Evolutionary conservation across 2,113 vertebrate species (phyloP).

Genomic region (Saccopteryx leptura): DNA sequence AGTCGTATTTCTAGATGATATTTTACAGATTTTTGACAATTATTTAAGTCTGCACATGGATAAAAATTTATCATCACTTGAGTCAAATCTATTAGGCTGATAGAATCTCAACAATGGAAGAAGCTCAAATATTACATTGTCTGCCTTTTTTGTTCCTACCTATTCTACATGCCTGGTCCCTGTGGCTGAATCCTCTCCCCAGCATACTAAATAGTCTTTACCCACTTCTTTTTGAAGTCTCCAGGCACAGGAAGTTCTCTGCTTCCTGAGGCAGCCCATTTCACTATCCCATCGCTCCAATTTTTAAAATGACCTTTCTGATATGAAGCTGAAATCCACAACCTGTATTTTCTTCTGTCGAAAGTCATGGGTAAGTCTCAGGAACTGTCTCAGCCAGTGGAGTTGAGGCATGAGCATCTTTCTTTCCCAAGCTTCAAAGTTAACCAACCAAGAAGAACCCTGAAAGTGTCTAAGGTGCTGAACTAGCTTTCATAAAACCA

Average conservation of each 20-base stretch:
- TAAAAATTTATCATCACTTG: conserved; percentile 1
- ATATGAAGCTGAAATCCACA: background rate
- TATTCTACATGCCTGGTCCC: background rate
- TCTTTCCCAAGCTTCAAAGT: background rate
- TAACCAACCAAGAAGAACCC: background rate
- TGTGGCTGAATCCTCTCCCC: background rate
- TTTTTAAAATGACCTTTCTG: conserved; percentile 11
- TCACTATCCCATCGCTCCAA: background rate
- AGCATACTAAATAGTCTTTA: background rate
- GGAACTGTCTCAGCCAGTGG: background rate
- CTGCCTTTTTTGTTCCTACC: background rate
- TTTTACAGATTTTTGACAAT: conserved; percentile 10
- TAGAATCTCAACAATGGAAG: background rate
- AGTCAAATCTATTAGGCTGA: background rate
- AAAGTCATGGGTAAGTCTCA: background rate
- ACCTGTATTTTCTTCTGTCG: background rate
- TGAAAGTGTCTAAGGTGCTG: background rate
- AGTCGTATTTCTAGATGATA: conserved; percentile 3
- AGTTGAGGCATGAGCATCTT: background rate
- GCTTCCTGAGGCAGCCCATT: background rate
- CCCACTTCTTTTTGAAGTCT: background rate
- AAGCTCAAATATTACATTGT: background rate
- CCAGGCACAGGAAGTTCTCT: background rate
- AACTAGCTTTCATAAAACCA: background rate
- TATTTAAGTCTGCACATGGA: background rate